Conservation (phyloP, 1,140 invertebrate genomes). For the Drosophila yakuba region DNA sequence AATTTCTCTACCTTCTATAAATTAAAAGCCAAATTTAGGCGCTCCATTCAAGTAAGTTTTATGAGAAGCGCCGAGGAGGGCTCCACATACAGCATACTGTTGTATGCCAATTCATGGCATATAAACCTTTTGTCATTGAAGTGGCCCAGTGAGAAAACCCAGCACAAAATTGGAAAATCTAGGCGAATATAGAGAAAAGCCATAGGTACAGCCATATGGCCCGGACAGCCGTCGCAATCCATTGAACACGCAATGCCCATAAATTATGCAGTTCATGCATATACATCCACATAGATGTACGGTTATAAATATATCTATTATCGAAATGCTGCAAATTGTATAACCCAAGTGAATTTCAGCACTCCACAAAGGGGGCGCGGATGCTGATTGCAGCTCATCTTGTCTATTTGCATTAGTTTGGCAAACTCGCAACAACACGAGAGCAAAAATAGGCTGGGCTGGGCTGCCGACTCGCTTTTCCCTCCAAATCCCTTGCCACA, state of each 20-base stretch:
- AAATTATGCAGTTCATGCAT: slow-evolving; percentile 79
- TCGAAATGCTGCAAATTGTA: slow-evolving; percentile 74
- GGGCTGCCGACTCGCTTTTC: slow-evolving; percentile 15
- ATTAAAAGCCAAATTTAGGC: too few relatives aligned
- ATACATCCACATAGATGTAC: slow-evolving; percentile 47
- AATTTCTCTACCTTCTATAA: too few relatives aligned
- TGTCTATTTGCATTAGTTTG: slow-evolving; percentile 80
- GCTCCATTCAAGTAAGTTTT: background rate
- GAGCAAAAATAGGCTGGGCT: slow-evolving; percentile 62
- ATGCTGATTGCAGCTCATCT: slow-evolving; percentile 55
- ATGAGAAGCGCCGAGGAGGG: slow-evolving; percentile 16
- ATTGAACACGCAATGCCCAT: slow-evolving; percentile 81
- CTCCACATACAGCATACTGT: background rate
- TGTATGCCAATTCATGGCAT: background rate
- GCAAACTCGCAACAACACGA: slow-evolving; percentile 48
- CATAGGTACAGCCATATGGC: slow-evolving; percentile 68
- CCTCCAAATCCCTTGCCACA: slow-evolving; percentile 35
- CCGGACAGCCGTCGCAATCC: slow-evolving; percentile 66
- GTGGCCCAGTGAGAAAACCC: slow-evolving; percentile 16
- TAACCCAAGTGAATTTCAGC: slow-evolving; percentile 53
- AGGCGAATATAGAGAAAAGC: slow-evolving; percentile 8
- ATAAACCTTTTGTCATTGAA: slow-evolving; percentile 2
- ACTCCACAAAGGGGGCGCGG: slow-evolving; percentile 15
- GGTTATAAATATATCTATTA: slow-evolving; percentile 69
- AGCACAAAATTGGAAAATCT: slow-evolving; percentile 8